Conservation (phyloP, 2,888 invertebrate species). For the Ditylenchus weischeri region DNA sequence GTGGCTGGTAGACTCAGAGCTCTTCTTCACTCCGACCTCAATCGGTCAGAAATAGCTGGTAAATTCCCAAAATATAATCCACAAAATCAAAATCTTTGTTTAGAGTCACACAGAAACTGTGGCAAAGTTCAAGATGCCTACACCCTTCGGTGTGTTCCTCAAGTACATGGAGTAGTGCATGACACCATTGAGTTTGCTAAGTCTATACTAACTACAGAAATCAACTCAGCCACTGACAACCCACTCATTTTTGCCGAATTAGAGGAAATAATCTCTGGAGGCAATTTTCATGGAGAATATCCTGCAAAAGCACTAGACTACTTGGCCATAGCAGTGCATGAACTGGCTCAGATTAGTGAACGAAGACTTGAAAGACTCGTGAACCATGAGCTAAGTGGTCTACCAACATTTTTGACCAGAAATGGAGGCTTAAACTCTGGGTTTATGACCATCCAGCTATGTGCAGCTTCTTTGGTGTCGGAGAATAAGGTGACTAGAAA, state of each 20-base stretch:
- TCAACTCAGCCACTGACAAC: constrained; percentile 71
- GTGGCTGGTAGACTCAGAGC: constrained; percentile 67
- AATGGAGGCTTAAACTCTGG: constrained; percentile 72
- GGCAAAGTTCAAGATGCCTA: constrained; percentile 71
- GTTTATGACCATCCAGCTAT: constrained; percentile 71
- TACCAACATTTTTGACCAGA: constrained; percentile 69
- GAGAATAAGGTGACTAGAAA: constrained; percentile 18
- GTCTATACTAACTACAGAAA: constrained; percentile 66
- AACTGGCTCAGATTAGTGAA: constrained; percentile 70
- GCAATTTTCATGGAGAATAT: constrained; percentile 72
- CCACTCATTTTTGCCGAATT: constrained; percentile 67
- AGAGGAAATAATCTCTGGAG: constrained; percentile 68
- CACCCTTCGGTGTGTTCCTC: constrained; percentile 69
- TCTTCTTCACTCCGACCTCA: constrained; percentile 67
- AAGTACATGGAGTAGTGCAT: constrained; percentile 69
- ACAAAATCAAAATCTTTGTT: constrained; percentile 15
- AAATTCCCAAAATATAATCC: constrained; percentile 17
- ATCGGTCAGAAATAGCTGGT: constrained; percentile 70
- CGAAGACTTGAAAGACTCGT: constrained; percentile 68
- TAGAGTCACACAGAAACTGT: constrained; percentile 69
- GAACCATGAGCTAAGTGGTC: constrained; percentile 68
- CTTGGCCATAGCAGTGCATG: constrained; percentile 69
- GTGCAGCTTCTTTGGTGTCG: constrained; percentile 66
- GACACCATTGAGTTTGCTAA: constrained; percentile 69
- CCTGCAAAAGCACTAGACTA: constrained; percentile 68